A percentile compares a stretch with the other conserved stretches of the same genome.
Conservation (phyloP, 2,113 vertebrate genomes). For the Hylia prasina region DNA sequence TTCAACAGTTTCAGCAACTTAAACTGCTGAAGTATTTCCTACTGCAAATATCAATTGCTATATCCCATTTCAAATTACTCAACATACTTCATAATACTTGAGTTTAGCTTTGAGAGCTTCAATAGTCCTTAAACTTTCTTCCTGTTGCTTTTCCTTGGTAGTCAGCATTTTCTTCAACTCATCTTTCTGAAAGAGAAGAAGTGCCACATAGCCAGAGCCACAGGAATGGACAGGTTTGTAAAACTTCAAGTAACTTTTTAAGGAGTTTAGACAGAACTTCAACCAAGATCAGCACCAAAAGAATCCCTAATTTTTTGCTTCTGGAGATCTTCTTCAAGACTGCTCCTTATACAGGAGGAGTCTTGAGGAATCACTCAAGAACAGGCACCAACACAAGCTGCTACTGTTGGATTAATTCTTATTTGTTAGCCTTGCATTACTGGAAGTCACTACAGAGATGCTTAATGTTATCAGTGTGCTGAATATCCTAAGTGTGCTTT, state of each 20-base stretch:
- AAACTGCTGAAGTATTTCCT: background rate
- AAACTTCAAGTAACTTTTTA: background rate
- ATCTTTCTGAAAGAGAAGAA: conserved; percentile 78
- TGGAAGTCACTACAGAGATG: background rate
- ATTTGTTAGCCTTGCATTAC: background rate
- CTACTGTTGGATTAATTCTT: background rate
- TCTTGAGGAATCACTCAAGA: background rate
- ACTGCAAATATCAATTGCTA: background rate
- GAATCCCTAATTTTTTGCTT: background rate
- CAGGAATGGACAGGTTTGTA: background rate
- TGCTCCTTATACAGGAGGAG: background rate
- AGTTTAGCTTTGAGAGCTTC: conserved; percentile 90
- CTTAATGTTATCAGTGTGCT: background rate
- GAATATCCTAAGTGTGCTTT: background rate
- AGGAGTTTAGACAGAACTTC: background rate
- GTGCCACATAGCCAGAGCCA: background rate
- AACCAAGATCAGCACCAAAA: background rate
- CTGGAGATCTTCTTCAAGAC: background rate
- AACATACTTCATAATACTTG: conserved; percentile 83
- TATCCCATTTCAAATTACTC: background rate
- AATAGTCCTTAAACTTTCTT: conserved; percentile 81
- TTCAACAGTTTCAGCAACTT: background rate
- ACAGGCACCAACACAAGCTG: background rate
- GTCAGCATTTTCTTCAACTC: conserved; percentile 81
- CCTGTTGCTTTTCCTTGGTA: conserved; percentile 83